Base-by-base conservation (phyloP, 2,113 vertebrate genomes). In the Pteruthius melanotis region DNA sequence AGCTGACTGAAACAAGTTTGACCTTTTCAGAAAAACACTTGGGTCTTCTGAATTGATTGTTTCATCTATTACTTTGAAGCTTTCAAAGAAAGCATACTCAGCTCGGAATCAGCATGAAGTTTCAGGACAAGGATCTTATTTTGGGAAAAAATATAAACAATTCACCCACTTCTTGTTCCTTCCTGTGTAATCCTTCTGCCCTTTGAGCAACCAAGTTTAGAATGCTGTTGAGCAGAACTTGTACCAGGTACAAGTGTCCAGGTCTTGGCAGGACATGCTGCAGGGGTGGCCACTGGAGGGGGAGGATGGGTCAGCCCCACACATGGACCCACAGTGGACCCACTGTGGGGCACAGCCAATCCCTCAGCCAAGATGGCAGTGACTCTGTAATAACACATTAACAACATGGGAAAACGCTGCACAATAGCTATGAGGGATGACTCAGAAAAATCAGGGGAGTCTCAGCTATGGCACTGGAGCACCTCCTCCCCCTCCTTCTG, bases 291-390 rank as follows among this genome's bases (percentile, higher is more conserved):
- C 20, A n/a, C 13, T 60, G 9, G 8, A 45, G 18, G 24, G 13
- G 83, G 19, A 69, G 15, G 13, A 21, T 81, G 35, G 4, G 2
- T 54, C 54, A 77, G 40, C 9, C 54, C 6, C n/a, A 50, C 31
- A 56, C 2, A 40, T 1, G 31, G 8, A 37, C 11, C 22, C 57
- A 64, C 15, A 45, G 6, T 0, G 0, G 26, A 79, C 16, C 8
- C 27, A 47, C 13, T 5, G 0, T 33, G 42, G 3, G 26, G 5
- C 40, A 87, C 17, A 63, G 31, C 52, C 35, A 47, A 44, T 11
- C 14, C 42, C 47, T 53, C 30, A 53, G 31, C 22, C 17, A 64
- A 60, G 17, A 27, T 23, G 16, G 9, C 61, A 7, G 5, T 57
- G 28, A 31, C 33, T 45, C 17, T 30, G 5, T 30, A 61, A 20